These are phyloP conservation scores for Diachasmimorpha longicaudata DNA, from an alignment of 1,140 invertebrate genomes.

Conservation along the genomic window DNA sequence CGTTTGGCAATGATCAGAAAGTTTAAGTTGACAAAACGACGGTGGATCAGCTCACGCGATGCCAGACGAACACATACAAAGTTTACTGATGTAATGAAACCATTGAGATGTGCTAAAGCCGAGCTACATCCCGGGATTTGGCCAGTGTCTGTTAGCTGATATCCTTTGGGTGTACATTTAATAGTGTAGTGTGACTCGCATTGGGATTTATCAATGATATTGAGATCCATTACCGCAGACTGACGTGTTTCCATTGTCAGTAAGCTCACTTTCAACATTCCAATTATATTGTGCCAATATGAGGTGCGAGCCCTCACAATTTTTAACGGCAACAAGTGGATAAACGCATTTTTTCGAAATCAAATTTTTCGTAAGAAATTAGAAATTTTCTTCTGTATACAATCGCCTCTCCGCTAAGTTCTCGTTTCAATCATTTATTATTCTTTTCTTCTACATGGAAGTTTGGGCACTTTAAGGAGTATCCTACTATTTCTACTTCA, in stretches of 20 bases:
- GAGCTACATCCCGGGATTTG: background rate
- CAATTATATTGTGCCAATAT: background rate
- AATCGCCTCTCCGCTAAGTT: too few relatives aligned
- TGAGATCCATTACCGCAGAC: background rate
- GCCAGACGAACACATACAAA: background rate
- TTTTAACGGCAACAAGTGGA: too few relatives aligned
- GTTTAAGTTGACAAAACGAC: background rate
- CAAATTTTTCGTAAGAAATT: too few relatives aligned
- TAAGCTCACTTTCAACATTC: background rate
- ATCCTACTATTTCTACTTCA: too few relatives aligned
- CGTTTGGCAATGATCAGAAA: background rate
- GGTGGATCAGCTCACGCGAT: background rate
- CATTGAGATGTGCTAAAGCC: background rate
- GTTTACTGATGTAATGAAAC: background rate
- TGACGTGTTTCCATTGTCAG: background rate
- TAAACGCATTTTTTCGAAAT: too few relatives aligned
- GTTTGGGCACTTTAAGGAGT: too few relatives aligned
- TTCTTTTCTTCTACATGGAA: too few relatives aligned
- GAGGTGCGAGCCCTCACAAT: too few relatives aligned
- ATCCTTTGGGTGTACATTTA: conserved; percentile 14
- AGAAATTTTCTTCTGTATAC: too few relatives aligned
- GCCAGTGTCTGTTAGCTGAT: background rate
- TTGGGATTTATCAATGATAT: background rate
- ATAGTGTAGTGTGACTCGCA: background rate
- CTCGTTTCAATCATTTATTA: too few relatives aligned